A percentile compares a stretch with the other conserved stretches of the same genome.
Evolutionary conservation across 2,888 invertebrate species (phyloP).

Genomic region (Cheilosia pagana): DNA sequence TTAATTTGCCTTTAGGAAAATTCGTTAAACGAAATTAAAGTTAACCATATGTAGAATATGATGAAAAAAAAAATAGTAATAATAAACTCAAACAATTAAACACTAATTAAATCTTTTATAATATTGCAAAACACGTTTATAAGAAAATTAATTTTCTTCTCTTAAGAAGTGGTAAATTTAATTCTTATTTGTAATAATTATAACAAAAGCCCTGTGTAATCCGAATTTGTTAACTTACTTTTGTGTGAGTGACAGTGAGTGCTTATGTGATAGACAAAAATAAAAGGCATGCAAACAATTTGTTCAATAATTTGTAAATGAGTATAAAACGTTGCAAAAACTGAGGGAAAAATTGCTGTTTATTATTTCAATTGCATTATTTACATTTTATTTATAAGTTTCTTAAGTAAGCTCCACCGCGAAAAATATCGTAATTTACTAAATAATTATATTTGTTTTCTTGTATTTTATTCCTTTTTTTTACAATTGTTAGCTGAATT

Average conservation of each 20-base stretch:
- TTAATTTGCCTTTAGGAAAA: conserved; percentile 69
- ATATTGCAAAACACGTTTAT: conserved; percentile 64
- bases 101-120: conserved; percentile 63
- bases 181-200: conserved; percentile 66
- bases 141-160: conserved; percentile 33
- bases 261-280: conserved; percentile 50
- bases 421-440: conserved; percentile 4
- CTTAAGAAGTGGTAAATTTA: conserved; percentile 45
- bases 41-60: conserved; percentile 53
- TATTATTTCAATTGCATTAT: conserved; percentile 20
- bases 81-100: conserved; percentile 72
- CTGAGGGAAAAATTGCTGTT: conserved; percentile 17
- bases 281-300: conserved; percentile 56
- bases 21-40: conserved; percentile 74
- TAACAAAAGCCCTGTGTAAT: conserved; percentile 79
- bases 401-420: conserved; percentile 60
- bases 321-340: conserved; percentile 56
- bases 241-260: conserved; percentile 44
- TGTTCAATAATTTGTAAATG: conserved; percentile 25
- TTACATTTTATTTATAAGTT: conserved; percentile 37
- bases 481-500: conserved; percentile 26
- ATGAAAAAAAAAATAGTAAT: conserved; percentile 58
- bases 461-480: not conserved
- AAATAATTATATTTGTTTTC: not conserved
- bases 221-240: conserved; percentile 77